Percentiles rank a stretch among this genome's conserved stretches.
phyloP scores from a whole-genome alignment of 2,888 invertebrate genomes.

The Psylliodes chrysocephalus region DNA sequence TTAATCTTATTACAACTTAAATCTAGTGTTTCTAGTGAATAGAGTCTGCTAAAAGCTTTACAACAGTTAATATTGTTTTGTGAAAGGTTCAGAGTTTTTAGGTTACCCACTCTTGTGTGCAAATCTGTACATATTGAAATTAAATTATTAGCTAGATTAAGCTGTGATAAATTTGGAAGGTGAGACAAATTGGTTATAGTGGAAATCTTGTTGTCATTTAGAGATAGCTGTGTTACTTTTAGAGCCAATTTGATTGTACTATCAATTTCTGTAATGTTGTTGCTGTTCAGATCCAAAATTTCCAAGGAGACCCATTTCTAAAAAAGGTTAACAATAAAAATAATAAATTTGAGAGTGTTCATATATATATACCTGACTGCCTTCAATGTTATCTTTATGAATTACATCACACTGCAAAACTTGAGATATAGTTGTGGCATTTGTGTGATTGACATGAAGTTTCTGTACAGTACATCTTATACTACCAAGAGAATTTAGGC shows the following conservation, averaged over 20 bases:
- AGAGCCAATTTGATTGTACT: constrained; percentile 82
- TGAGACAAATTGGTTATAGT: constrained; percentile 81
- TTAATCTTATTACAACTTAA: constrained; percentile 86
- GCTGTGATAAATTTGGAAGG: constrained; percentile 78
- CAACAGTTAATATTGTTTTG: constrained; percentile 83
- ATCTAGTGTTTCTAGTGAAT: constrained; percentile 87
- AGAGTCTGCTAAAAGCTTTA: constrained; percentile 81
- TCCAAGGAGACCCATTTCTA: constrained; percentile 78
- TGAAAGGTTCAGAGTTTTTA: constrained; percentile 85
- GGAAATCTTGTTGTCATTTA: constrained; percentile 83
- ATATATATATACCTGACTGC: constrained; percentile 56
- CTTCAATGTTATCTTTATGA: constrained; percentile 70
- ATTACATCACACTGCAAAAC: constrained; percentile 86
- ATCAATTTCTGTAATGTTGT: constrained; percentile 81
- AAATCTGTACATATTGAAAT: constrained; percentile 79
- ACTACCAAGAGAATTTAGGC: constrained; percentile 71
- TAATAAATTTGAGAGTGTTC: constrained; percentile 7
- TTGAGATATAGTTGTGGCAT: constrained; percentile 77
- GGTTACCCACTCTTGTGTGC: constrained; percentile 88
- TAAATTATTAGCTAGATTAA: constrained; percentile 84
- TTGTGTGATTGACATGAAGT: constrained; percentile 75
- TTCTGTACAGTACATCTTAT: constrained; percentile 72
- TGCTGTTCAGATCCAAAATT: constrained; percentile 80
- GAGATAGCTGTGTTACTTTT: constrained; percentile 74
- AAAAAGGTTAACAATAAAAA: too few relatives aligned